Evolutionary conservation across 2,113 vertebrate genomes (phyloP).

Genomic region (Catharus bicknelli): DNA sequence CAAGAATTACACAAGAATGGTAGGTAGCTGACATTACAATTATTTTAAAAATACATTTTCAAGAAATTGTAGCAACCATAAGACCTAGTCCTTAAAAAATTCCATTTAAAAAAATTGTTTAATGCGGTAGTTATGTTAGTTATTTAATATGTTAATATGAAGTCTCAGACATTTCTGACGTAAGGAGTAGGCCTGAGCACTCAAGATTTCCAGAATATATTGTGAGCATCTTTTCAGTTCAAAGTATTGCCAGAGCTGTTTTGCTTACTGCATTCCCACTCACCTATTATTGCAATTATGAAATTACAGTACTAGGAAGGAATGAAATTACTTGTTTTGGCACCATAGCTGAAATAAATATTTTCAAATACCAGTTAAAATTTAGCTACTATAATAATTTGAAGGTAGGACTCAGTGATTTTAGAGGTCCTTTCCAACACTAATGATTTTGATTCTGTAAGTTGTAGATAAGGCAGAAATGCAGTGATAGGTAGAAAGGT

Average conservation of each 20-base stretch:
- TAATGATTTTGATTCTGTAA: not conserved
- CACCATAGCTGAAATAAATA: not conserved
- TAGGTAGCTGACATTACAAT: constrained; percentile 67
- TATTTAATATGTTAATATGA: not conserved
- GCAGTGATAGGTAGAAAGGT: not conserved
- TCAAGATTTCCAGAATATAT: not conserved
- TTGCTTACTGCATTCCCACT: not conserved
- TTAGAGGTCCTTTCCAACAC: not conserved
- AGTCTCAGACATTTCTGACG: not conserved
- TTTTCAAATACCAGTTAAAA: not conserved
- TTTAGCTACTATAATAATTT: not conserved
- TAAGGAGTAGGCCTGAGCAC: not conserved
- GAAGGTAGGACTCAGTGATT: not conserved
- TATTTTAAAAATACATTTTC: not conserved
- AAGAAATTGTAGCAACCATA: not conserved
- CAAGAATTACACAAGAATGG: constrained; percentile 92
- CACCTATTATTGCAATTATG: not conserved
- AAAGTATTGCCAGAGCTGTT: not conserved
- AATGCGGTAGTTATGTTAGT: not conserved
- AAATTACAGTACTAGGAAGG: not conserved
- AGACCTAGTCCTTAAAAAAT: not conserved
- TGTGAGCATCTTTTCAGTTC: not conserved
- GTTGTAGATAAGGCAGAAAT: not conserved
- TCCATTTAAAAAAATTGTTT: not conserved
- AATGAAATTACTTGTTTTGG: not conserved